A percentile compares a stretch with the other conserved stretches of the same genome.
Conservation (phyloP, 2,797 vertebrate species). For the Epinephelus awoara region DNA sequence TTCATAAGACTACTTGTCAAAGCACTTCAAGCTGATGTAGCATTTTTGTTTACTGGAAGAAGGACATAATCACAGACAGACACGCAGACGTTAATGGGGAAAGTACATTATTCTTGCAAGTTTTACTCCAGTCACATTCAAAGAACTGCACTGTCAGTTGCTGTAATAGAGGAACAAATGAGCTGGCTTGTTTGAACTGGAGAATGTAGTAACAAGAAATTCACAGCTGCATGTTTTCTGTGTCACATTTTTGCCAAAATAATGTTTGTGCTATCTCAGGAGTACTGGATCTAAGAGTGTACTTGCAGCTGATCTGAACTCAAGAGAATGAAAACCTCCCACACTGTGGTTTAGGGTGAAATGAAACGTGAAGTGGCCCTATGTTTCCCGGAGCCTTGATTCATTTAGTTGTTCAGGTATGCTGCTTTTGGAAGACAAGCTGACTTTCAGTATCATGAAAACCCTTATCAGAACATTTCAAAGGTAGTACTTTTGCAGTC, state of each 20-base stretch:
- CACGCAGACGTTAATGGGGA: slow-evolving; percentile 37
- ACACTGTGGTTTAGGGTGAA: slow-evolving; percentile 19
- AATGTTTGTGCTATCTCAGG: not conserved
- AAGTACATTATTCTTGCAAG: slow-evolving; percentile 53
- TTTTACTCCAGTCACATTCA: slow-evolving; percentile 56
- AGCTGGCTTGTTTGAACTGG: slow-evolving; percentile 10
- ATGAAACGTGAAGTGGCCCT: not conserved
- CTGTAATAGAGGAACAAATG: not conserved
- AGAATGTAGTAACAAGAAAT: not conserved
- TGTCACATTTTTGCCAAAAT: slow-evolving; percentile 2
- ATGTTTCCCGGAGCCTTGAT: not conserved
- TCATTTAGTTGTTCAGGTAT: slow-evolving; percentile 3
- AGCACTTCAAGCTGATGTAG: not conserved
- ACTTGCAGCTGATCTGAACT: not conserved
- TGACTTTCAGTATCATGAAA: not conserved
- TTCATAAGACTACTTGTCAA: slow-evolving; percentile 21
- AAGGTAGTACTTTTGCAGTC: not conserved
- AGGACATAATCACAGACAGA: slow-evolving; percentile 3
- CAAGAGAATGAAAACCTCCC: slow-evolving; percentile 5
- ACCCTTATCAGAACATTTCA: not conserved
- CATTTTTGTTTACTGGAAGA: slow-evolving; percentile 54
- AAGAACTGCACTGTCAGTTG: slow-evolving; percentile 16
- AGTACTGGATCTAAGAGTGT: not conserved
- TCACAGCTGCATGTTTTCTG: not conserved
- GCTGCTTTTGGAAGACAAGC: not conserved